A percentile compares a stretch with the other conserved stretches of the same genome.
phyloP scores from a whole-genome alignment of 53 echinoderm and acorn worm genomes.

The Temnopleurus reevesii region DNA sequence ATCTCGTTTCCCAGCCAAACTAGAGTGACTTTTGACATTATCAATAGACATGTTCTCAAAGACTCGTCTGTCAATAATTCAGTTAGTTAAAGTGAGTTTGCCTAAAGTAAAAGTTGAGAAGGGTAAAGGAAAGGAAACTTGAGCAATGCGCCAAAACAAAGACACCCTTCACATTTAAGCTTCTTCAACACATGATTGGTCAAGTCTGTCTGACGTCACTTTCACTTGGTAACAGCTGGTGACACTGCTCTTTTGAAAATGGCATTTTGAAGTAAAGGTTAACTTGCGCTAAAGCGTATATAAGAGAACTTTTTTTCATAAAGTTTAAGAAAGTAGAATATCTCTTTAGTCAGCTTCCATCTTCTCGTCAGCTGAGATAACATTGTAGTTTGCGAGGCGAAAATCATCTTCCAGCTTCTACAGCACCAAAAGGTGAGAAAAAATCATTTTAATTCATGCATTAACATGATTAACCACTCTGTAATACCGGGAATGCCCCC shows the following conservation, averaged over 20 bases:
- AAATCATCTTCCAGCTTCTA: too few species aligned
- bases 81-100: not conserved
- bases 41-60: not conserved
- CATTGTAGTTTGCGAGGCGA: too few species aligned
- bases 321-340: too few species aligned
- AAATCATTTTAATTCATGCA: too few species aligned
- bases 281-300: too few species aligned
- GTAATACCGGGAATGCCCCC: too few species aligned
- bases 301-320: too few species aligned
- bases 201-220: slow-evolving; percentile 7
- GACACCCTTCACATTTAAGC: not conserved
- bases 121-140: not conserved
- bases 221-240: not conserved
- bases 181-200: slow-evolving; percentile 29
- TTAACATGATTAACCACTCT: too few species aligned
- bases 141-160: not conserved
- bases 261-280: not conserved
- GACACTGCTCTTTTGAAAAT: not conserved
- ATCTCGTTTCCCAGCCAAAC: not conserved
- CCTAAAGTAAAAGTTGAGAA: not conserved
- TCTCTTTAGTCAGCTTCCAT: too few species aligned
- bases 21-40: slow-evolving; percentile 15
- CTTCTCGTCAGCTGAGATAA: too few species aligned
- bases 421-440: too few species aligned
- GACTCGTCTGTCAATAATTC: not conserved